phyloP scores from a whole-genome alignment of 2,888 invertebrate genomes.

The Ophion ellenae region DNA sequence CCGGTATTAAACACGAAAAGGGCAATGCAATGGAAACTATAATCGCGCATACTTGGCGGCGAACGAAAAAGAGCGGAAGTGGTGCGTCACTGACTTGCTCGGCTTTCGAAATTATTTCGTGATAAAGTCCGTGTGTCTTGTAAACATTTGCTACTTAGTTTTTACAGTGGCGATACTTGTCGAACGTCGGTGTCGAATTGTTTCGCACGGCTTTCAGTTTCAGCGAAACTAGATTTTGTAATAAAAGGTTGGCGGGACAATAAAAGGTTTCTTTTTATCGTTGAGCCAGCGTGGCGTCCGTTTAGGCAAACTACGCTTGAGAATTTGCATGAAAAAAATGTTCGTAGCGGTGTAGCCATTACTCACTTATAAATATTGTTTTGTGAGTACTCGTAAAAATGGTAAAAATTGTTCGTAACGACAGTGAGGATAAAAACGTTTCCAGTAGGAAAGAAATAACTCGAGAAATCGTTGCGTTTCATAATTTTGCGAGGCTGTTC shows the following conservation, averaged over 20 bases:
- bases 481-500: background rate
- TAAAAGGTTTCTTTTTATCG: background rate
- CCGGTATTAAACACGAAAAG: background rate
- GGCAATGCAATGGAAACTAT: background rate
- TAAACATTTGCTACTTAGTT: slow-evolving; percentile 15
- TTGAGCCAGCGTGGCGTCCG: background rate
- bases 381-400: slow-evolving; percentile 19
- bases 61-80: slow-evolving; percentile 45
- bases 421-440: background rate
- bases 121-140: background rate
- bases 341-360: background rate
- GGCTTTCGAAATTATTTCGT: slow-evolving; percentile 26
- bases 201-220: slow-evolving; percentile 41
- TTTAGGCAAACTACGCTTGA: background rate
- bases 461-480: background rate
- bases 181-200: background rate
- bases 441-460: background rate
- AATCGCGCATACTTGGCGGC: background rate
- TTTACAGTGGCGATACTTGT: slow-evolving; percentile 9
- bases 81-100: slow-evolving; percentile 1
- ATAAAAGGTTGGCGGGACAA: slow-evolving; percentile 39
- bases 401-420: slow-evolving; percentile 11
- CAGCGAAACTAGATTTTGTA: slow-evolving; percentile 33
- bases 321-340: slow-evolving; percentile 20
- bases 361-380: slow-evolving; percentile 4